A percentile compares a stretch with the other conserved stretches of the same genome.
Conservation (phyloP, 2,888 invertebrate genomes). For the Cryptosula pallasiana region DNA sequence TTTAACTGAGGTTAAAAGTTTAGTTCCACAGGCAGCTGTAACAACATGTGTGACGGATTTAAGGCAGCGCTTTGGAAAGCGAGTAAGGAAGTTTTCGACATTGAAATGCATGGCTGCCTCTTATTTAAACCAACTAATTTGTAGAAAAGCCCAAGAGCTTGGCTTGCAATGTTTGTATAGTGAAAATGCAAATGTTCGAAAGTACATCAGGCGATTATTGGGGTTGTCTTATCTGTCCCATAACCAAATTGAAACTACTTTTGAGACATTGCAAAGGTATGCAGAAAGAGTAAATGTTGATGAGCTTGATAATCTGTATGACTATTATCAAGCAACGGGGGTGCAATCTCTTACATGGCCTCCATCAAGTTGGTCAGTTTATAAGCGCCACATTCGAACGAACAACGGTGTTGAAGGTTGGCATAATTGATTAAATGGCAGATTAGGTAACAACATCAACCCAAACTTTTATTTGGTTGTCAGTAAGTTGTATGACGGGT, state of each 20-base stretch:
- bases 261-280: not conserved
- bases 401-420: not conserved
- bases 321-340: not conserved
- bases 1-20: not conserved
- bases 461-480: not conserved
- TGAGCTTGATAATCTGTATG: not conserved
- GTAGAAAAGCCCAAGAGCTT: not conserved
- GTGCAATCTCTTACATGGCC: not conserved
- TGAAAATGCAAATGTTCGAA: not conserved
- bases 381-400: not conserved
- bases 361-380: not conserved
- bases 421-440: not conserved
- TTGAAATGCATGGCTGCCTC: not conserved
- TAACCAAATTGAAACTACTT: not conserved
- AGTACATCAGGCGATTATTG: not conserved
- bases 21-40: not conserved
- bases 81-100: not conserved
- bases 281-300: not conserved
- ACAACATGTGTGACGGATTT: not conserved
- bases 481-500: not conserved
- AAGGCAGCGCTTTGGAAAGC: not conserved
- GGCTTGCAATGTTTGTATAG: not conserved
- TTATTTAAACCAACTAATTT: not conserved
- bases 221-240: not conserved
- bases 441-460: not conserved